A percentile compares a stretch with the other conserved stretches of the same genome.
These are phyloP conservation scores for Eurytoma californica DNA, from an alignment of 2,888 invertebrate species.

Conservation along the genomic window DNA sequence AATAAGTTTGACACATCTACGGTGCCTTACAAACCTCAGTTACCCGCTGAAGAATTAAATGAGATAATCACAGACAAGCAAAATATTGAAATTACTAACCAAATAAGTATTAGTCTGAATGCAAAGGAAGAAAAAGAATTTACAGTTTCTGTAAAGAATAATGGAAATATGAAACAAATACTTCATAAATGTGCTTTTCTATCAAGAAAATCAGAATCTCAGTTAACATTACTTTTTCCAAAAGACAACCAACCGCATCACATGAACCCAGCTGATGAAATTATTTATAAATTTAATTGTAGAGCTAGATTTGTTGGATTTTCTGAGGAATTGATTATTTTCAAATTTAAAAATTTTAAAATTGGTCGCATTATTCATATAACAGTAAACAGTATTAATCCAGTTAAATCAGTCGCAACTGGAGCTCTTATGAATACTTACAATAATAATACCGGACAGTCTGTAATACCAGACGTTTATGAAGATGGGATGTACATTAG, in stretches of 20 bases:
- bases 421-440: background rate
- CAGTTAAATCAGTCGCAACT: constrained; percentile 1
- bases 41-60: constrained; percentile 55
- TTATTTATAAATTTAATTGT: constrained; percentile 77
- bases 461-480: constrained; percentile 44
- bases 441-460: constrained; percentile 31
- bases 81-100: constrained; percentile 77
- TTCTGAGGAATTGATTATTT: constrained; percentile 79
- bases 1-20: constrained; percentile 33
- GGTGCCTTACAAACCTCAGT: constrained; percentile 28
- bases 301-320: constrained; percentile 79
- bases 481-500: constrained; percentile 66
- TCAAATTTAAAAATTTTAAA: constrained; percentile 79
- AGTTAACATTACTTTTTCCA: constrained; percentile 75
- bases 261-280: constrained; percentile 74
- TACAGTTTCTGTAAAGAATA: constrained; percentile 76
- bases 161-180: constrained; percentile 72
- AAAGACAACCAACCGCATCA: constrained; percentile 67
- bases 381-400: constrained; percentile 72
- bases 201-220: constrained; percentile 77
- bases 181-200: constrained; percentile 77
- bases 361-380: constrained; percentile 79
- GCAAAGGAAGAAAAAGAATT: constrained; percentile 75
- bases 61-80: constrained; percentile 74
- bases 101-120: constrained; percentile 73